Percentiles rank a stretch among this genome's conserved stretches.
These are phyloP conservation scores for Cydia amplana DNA, from an alignment of 1,140 invertebrate genomes.

Conservation along the genomic window DNA sequence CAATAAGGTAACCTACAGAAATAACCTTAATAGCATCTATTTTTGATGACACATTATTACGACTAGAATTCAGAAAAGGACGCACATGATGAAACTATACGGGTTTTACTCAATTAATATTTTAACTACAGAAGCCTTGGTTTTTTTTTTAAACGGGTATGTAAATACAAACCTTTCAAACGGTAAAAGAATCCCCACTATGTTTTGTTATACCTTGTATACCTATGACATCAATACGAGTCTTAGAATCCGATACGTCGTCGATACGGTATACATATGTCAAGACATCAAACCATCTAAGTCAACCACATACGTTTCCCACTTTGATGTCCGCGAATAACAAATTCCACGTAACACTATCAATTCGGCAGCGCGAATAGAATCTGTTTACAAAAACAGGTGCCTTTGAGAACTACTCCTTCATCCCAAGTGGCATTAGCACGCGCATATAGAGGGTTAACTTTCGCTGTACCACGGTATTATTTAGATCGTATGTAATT, in stretches of 20 bases:
- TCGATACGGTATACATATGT: background rate
- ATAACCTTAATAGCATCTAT: too few relatives aligned
- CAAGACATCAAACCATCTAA: background rate
- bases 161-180: too few relatives aligned
- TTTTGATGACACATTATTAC: too few relatives aligned
- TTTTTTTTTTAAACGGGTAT: too few relatives aligned
- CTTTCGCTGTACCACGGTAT: slow-evolving; percentile 18
- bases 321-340: slow-evolving; percentile 38
- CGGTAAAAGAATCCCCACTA: too few relatives aligned
- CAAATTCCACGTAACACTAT: slow-evolving; percentile 34
- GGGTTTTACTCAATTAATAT: too few relatives aligned
- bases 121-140: too few relatives aligned
- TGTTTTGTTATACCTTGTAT: too few relatives aligned
- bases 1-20: background rate
- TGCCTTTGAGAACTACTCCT: slow-evolving; percentile 69
- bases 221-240: too few relatives aligned
- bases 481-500: background rate
- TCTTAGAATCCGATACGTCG: background rate
- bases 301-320: slow-evolving; percentile 36
- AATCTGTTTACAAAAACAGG: slow-evolving; percentile 74
- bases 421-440: slow-evolving; percentile 71
- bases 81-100: too few relatives aligned
- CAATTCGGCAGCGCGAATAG: slow-evolving; percentile 55
- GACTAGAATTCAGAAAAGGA: too few relatives aligned
- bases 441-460: slow-evolving; percentile 52